Conservation (phyloP, 2,113 vertebrate species). For the Carassius gibelio region DNA sequence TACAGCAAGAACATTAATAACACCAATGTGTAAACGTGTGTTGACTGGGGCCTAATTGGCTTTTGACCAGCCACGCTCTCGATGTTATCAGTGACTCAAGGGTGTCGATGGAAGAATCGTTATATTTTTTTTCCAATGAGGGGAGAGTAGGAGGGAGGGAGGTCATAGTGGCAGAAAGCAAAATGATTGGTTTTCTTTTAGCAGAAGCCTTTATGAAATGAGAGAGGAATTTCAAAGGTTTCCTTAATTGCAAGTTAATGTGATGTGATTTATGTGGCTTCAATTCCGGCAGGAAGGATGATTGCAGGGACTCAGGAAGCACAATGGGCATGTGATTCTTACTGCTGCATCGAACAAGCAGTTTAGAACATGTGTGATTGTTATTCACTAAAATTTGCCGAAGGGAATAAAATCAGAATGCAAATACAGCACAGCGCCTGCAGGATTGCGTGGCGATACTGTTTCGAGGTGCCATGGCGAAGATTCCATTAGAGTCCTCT, state of each 20-base stretch:
- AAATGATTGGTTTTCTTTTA: conserved; percentile 60
- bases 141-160: neutral
- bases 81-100: conserved; percentile 51
- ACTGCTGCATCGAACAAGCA: conserved; percentile 17
- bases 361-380: conserved; percentile 46
- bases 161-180: conserved; percentile 49
- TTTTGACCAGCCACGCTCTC: conserved; percentile 47
- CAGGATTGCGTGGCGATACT: neutral
- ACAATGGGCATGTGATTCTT: conserved; percentile 54
- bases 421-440: conserved; percentile 11
- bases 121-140: conserved; percentile 16
- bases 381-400: conserved; percentile 45
- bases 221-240: conserved; percentile 55
- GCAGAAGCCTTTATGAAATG: conserved; percentile 50
- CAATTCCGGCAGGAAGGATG: conserved; percentile 49
- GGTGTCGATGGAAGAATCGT: conserved; percentile 21
- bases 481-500: conserved; percentile 16
- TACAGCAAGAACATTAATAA: conserved; percentile 56
- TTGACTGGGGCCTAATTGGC: conserved; percentile 56
- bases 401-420: conserved; percentile 42
- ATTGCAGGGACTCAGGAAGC: conserved; percentile 51
- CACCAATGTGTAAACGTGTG: conserved; percentile 45
- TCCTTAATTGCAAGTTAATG: conserved; percentile 58
- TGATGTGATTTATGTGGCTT: conserved; percentile 54
- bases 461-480: neutral